Base-by-base conservation (phyloP, 2,113 vertebrate genomes). In the Podilymbus podiceps region DNA sequence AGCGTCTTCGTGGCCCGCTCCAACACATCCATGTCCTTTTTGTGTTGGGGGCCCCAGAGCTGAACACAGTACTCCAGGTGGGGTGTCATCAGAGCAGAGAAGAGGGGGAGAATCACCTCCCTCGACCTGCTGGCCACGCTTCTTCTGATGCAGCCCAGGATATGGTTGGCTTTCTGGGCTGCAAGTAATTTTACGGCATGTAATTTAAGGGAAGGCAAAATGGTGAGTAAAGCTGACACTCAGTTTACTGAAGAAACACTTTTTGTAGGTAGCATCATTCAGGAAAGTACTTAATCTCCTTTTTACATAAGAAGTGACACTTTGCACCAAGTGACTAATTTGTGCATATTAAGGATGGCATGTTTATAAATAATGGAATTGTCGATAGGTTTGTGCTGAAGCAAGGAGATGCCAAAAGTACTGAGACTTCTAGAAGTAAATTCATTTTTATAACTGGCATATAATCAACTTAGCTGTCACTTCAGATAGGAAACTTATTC, bases 381-480 rank as follows among this genome's bases (percentile, higher is more conserved):
- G 95, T 97, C 89, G 3, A 97, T 98, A 97, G 96, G 52, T 94
- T 96, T 97, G 47, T 95, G 95, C 95, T 97, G 97, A 98, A 97
- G 89, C 96, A 94, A 95, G 87, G 79, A 97, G 88, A 96, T 98
- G 98, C 97, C 95, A 95, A 94, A 97, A 97, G 89, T 95, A 97
- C 85, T 95, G 92, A 94, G 95, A 96, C 90, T 96, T 97, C 72
- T 93, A 92, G 92, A 97, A 96, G 93, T 95, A 97, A 98, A 98
- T 98, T 98, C 97, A 97, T 98, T 98, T 98, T 98, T 98, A 95
- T 97, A 98, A 97, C 96, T 98, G 97, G 94, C 98, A 98, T 98
- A 98, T 98, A 98, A 98, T 98, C 98, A 98, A 93, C 96, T 97
- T 95, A 88, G 94, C 97, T 98, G 98, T 98, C 98, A 97, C 94